Conservation (phyloP, 2,797 vertebrate species). For the Falco biarmicus region DNA sequence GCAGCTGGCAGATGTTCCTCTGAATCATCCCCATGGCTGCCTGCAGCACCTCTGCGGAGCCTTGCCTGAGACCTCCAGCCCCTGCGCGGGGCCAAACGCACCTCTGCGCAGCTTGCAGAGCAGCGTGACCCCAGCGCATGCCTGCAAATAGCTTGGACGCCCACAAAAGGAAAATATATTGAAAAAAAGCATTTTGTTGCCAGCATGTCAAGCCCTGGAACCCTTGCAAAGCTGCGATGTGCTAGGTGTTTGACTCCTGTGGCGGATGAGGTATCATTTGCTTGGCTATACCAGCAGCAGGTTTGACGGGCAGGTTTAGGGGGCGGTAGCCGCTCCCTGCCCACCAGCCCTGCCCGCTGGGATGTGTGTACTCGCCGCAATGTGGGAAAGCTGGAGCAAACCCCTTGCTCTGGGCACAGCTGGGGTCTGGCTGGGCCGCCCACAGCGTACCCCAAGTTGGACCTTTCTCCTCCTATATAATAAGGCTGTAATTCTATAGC, state of each 20-base stretch:
- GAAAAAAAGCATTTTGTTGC: neutral
- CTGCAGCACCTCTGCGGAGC: neutral
- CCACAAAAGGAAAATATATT: neutral
- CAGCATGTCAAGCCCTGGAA: fast-evolving
- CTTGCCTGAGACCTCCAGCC: neutral
- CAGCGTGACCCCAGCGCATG: fast-evolving
- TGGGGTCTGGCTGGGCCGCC: neutral
- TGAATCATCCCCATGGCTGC: neutral
- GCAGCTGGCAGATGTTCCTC: slow-evolving; percentile 2
- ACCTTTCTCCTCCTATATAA: neutral
- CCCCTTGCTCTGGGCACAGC: neutral
- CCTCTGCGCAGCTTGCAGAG: neutral
- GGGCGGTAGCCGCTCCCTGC: neutral
- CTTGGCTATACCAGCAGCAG: neutral
- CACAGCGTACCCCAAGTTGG: fast-evolving
- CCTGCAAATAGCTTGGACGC: neutral
- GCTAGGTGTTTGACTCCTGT: neutral
- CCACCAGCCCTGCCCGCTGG: too few species aligned
- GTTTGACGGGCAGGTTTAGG: neutral
- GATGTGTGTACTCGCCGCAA: too few species aligned
- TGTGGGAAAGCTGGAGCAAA: neutral
- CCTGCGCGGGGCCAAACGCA: neutral
- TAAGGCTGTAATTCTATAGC: neutral
- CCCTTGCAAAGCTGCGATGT: neutral
- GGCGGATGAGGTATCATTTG: too few species aligned